Conservation (phyloP, 1,140 invertebrate genomes). For the Orius insidiosus region DNA sequence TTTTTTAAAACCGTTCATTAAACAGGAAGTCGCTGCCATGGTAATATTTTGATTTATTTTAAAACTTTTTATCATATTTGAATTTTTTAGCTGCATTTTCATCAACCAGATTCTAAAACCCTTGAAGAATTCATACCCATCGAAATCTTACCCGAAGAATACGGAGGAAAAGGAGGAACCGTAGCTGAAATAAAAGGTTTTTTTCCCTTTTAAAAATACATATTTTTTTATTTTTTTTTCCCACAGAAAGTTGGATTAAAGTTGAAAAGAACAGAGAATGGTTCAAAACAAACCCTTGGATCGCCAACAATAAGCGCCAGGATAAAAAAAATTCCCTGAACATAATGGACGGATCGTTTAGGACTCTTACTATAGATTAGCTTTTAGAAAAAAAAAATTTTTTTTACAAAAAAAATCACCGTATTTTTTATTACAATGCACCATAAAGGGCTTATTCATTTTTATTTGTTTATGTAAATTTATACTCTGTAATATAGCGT, state of each 20-base stretch:
- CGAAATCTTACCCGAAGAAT: constrained; percentile 40
- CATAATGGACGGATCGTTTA: constrained; percentile 19
- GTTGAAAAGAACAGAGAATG: constrained; percentile 19
- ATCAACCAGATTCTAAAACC: constrained; percentile 36
- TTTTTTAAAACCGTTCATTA: constrained; percentile 50
- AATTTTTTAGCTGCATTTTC: constrained; percentile 34
- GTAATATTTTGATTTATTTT: constrained; percentile 24
- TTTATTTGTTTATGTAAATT: too few relatives aligned
- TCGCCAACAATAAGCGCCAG: constrained; percentile 13
- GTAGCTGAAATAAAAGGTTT: constrained; percentile 33
- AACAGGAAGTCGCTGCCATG: constrained; percentile 41
- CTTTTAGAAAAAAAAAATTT: not conserved
- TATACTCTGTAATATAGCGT: too few relatives aligned
- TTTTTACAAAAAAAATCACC: too few relatives aligned
- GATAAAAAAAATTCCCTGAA: constrained; percentile 12
- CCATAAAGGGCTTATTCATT: too few relatives aligned
- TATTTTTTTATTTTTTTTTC: constrained; percentile 3
- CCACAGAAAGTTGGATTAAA: constrained; percentile 18
- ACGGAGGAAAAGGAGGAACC: constrained; percentile 36
- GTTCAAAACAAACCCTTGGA: constrained; percentile 18
- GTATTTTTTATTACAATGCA: too few relatives aligned
- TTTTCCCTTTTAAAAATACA: not conserved
- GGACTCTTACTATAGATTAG: constrained; percentile 18
- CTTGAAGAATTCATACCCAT: constrained; percentile 39
- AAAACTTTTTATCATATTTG: too few relatives aligned